Base-by-base conservation (phyloP, 2,888 invertebrate species). In the Scrobipalpa costella region DNA sequence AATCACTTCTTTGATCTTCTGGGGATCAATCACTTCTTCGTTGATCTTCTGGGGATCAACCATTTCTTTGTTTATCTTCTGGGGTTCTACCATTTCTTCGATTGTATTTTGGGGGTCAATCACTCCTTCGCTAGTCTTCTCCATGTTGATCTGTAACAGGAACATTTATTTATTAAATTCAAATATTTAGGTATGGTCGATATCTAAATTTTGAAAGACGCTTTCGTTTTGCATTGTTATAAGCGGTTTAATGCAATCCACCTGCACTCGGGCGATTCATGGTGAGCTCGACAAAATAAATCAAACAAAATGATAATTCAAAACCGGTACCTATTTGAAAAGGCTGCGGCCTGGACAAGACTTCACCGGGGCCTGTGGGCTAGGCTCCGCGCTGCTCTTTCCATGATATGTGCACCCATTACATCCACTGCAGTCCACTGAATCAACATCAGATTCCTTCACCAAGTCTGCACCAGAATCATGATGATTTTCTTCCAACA, bases 301-400 rank as follows among this genome's bases (percentile, higher is more conserved):
- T 89, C 87, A 88, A 89, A 89, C 84, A 87, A 88, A 88, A 90
- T 87, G 84, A 90, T 88, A 88, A 88, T 83, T 81, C 81, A 88
- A 90, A 91, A 91, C 90, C 89, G 89, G 90, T 91, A 90, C 90
- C 88, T 90, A 84, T 85, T 88, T 87, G 76, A 88, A 89, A 90
- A 87, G 84, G 75, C 81, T 83, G 79, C 81, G 85, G 83, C 86
- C 86, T 88, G 85, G 85, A 80, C 81, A 77, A 79, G 15, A 81
- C 85, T 88, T 88, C 87, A 87, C 80, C 84, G 83, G 79, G 74
- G 75, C 72, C 79, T 76, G 76, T 77, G 75, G 72, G 77, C 76
- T 78, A 77, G 79, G 77, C 84, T 85, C 76, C 82, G 76, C 71
- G 84, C 83, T 80, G 81, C 83, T 81, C 85, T 85, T 71, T 85